phyloP scores from a whole-genome alignment of 2,797 vertebrate species.

The Platalea minor region DNA sequence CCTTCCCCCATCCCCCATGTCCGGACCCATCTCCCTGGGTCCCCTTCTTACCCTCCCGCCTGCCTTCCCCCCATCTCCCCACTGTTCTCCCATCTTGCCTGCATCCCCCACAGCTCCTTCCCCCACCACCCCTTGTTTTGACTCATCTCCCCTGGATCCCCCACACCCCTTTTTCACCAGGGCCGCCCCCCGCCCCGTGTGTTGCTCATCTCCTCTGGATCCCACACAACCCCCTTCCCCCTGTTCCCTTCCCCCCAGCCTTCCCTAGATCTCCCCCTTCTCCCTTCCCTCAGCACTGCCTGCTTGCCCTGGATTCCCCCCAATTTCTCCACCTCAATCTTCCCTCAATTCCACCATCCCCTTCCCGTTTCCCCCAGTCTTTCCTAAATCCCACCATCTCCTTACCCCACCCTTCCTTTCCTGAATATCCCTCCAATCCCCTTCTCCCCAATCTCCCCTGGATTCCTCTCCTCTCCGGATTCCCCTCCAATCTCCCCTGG shows the following conservation, averaged over 20 bases:
- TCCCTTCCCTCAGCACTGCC: neutral
- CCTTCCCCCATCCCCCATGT: neutral
- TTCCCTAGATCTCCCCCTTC: neutral
- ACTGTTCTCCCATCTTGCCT: neutral
- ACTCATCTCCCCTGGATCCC: neutral
- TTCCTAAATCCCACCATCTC: neutral
- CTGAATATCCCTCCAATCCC: neutral
- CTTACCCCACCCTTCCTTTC: neutral
- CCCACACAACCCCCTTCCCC: neutral
- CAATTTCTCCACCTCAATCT: neutral
- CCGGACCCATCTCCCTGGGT: neutral
- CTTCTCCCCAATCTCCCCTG: accelerated
- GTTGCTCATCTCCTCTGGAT: neutral
- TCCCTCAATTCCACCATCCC: neutral
- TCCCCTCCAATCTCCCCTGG: neutral
- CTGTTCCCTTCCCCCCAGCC: neutral
- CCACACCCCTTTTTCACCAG: neutral
- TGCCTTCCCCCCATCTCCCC: neutral
- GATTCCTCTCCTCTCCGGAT: neutral
- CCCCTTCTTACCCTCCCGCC: neutral
- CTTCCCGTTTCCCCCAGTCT: no score
- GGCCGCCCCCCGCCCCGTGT: accelerated
- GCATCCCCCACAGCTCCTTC: neutral
- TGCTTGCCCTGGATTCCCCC: neutral
- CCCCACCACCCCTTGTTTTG: no score